Percentiles rank a stretch among this genome's conserved stretches.
Evolutionary conservation across 2,113 vertebrate genomes (phyloP).

Genomic region (Uria lomvia): DNA sequence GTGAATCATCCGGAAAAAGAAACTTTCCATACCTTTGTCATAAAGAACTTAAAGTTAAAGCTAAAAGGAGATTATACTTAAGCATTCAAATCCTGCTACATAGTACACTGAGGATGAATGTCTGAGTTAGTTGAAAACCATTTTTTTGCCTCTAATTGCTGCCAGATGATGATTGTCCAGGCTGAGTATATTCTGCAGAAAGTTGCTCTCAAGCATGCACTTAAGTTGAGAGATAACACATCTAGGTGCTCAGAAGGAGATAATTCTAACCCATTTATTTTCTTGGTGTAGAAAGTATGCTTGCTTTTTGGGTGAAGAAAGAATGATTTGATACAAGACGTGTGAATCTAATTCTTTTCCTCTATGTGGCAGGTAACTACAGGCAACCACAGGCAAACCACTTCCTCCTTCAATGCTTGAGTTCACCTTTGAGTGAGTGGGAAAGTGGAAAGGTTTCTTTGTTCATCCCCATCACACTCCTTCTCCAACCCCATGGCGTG

Average conservation of each 20-base stretch:
- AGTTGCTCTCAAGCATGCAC: background rate
- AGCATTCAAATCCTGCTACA: background rate
- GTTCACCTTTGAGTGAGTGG: background rate
- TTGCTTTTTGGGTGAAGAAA: background rate
- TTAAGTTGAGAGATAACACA: background rate
- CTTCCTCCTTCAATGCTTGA: background rate
- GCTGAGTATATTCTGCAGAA: background rate
- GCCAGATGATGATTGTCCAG: background rate
- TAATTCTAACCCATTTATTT: background rate
- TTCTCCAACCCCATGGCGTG: background rate
- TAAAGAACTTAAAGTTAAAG: background rate
- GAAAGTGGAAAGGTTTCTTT: background rate
- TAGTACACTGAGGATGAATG: background rate
- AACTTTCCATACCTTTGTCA: background rate
- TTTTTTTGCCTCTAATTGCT: background rate
- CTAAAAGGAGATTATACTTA: background rate
- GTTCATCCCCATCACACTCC: background rate
- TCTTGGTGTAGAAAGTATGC: background rate
- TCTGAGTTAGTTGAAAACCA: background rate
- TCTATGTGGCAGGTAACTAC: background rate
- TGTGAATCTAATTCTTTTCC: background rate
- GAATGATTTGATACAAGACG: rapidly evolving
- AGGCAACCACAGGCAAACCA: background rate
- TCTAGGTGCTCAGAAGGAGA: background rate
- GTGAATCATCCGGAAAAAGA: background rate